These are phyloP conservation scores for Paramormyrops hopkinsi DNA, from an alignment of 2,797 vertebrate species.

Conservation along the genomic window DNA sequence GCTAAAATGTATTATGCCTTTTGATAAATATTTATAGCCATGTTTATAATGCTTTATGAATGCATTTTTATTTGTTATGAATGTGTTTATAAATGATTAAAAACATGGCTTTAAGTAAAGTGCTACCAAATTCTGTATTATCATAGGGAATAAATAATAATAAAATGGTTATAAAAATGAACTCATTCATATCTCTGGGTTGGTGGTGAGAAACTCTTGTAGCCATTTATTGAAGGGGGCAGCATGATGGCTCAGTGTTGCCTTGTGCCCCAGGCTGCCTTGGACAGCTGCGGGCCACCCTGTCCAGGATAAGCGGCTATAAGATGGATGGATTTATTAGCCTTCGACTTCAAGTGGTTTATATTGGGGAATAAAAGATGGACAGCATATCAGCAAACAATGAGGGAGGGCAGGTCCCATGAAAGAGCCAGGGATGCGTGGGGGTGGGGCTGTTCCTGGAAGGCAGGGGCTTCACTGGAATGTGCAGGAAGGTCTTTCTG, in stretches of 20 bases:
- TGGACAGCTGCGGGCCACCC: background rate
- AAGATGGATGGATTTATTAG: background rate
- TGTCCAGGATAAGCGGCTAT: background rate
- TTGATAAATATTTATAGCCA: background rate
- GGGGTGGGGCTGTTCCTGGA: background rate
- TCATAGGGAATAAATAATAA: background rate
- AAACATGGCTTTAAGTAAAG: background rate
- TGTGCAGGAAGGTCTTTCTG: background rate
- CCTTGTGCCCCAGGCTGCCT: background rate
- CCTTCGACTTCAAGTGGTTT: background rate
- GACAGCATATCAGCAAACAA: background rate
- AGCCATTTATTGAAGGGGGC: background rate
- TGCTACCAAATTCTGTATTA: background rate
- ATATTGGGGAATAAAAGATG: background rate
- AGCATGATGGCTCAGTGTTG: background rate
- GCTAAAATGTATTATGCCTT: background rate
- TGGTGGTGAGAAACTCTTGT: background rate
- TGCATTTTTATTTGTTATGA: background rate
- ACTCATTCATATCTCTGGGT: background rate
- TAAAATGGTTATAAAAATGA: background rate
- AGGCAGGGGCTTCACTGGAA: background rate
- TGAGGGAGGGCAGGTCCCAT: background rate
- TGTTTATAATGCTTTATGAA: background rate
- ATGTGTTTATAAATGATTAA: background rate
- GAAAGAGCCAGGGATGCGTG: background rate